Conservation (phyloP, 2,113 vertebrate genomes). For the Catharus fuscescens region DNA sequence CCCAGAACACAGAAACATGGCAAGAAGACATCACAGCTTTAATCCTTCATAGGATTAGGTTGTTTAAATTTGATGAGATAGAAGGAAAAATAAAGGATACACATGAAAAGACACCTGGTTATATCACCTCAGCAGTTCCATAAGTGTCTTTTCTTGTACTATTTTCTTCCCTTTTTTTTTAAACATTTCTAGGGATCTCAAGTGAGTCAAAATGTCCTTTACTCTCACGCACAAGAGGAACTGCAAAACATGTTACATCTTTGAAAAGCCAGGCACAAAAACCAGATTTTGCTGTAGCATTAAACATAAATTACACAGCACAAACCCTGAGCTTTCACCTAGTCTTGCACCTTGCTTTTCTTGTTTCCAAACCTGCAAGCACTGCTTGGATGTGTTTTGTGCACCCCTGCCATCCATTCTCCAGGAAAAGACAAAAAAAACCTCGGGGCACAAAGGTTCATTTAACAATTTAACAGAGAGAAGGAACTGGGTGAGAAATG, state of each 20-base stretch:
- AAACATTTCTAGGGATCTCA: background rate
- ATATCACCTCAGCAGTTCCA: background rate
- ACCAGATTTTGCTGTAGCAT: conserved; percentile 32
- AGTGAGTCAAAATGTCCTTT: conserved; percentile 33
- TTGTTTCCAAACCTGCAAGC: conserved; percentile 58
- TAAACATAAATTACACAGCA: conserved; percentile 58
- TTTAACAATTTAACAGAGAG: background rate
- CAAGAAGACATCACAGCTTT: background rate
- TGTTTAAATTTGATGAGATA: background rate
- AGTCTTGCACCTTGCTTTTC: conserved; percentile 63
- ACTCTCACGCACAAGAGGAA: background rate
- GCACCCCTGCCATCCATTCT: background rate
- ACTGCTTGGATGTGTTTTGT: background rate
- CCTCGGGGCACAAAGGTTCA: background rate
- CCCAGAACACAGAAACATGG: background rate
- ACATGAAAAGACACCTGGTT: background rate
- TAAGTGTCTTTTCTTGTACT: background rate
- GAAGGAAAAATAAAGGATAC: background rate
- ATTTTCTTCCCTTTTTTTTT: background rate
- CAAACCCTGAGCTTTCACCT: conserved; percentile 26
- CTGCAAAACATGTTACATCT: conserved; percentile 44
- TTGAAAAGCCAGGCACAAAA: conserved; percentile 58
- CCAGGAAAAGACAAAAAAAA: background rate
- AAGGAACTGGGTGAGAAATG: conserved; percentile 4
- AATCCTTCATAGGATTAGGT: background rate